A percentile compares a stretch with the other conserved stretches of the same genome.
Conservation (phyloP, 2,113 vertebrate genomes). For the Sinocyclocheilus anshuiensis region DNA sequence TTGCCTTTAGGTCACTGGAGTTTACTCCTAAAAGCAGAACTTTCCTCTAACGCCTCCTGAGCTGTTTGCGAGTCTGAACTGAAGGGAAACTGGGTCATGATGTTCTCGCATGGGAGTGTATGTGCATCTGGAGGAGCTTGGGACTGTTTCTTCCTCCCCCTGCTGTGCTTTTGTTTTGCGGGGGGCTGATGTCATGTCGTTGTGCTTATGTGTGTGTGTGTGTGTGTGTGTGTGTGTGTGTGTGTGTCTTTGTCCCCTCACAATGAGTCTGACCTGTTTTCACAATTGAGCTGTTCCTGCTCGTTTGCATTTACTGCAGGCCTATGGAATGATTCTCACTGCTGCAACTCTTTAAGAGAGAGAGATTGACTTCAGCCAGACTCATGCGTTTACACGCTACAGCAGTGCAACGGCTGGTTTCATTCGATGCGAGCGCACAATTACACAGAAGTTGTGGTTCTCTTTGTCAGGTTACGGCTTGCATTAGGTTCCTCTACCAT, state of each 20-base stretch:
- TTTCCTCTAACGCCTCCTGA: neutral
- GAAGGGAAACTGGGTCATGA: slow-evolving; percentile 18
- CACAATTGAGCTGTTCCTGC: slow-evolving; percentile 57
- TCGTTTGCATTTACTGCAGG: slow-evolving; percentile 60
- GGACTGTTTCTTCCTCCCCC: too few relatives aligned
- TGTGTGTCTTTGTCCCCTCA: slow-evolving; percentile 67
- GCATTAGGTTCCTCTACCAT: neutral
- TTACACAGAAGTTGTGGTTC: slow-evolving; percentile 32
- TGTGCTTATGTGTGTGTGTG: slow-evolving; percentile 50
- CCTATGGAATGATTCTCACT: slow-evolving; percentile 36
- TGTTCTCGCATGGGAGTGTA: neutral
- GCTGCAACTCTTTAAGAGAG: slow-evolving; percentile 41
- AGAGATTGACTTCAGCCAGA: too few relatives aligned
- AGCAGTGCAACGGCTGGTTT: neutral
- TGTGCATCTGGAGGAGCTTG: neutral
- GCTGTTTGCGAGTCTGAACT: neutral
- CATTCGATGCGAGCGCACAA: neutral
- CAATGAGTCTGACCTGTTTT: slow-evolving; percentile 69
- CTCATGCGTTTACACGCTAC: neutral
- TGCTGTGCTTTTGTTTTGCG: slow-evolving; percentile 73
- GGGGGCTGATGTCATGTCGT: slow-evolving; percentile 72
- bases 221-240: too few relatives aligned
- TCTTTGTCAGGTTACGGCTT: slow-evolving; percentile 39
- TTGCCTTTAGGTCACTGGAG: neutral
- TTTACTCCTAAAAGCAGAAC: neutral